These are phyloP conservation scores for Salvelinus alpinus DNA, from an alignment of 2,113 vertebrate genomes.

Conservation along the genomic window DNA sequence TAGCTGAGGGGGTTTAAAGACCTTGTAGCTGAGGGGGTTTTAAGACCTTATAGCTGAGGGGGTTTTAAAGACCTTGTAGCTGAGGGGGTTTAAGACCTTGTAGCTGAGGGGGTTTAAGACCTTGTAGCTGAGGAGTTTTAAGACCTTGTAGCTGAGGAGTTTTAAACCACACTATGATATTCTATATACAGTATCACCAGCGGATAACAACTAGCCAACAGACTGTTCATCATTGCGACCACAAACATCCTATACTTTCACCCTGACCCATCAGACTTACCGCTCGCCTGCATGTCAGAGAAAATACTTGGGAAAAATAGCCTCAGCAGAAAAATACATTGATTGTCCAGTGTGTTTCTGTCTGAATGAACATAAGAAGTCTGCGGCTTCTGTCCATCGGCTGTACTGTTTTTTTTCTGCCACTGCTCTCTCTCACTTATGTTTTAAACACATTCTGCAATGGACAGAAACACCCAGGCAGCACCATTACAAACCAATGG, in stretches of 20 bases:
- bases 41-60: too few relatives aligned
- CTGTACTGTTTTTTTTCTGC: not conserved
- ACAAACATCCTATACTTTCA: not conserved
- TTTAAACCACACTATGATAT: not conserved
- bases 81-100: too few relatives aligned
- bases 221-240: not conserved
- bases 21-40: too few relatives aligned
- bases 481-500: conserved; percentile 6
- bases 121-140: too few relatives aligned
- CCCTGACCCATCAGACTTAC: not conserved
- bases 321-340: not conserved
- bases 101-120: too few relatives aligned
- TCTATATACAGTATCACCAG: not conserved
- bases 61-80: too few relatives aligned
- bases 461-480: not conserved
- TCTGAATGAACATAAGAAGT: too few relatives aligned
- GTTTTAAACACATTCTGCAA: not conserved
- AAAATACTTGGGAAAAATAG: not conserved
- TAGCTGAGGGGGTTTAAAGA: too few relatives aligned
- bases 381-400: not conserved
- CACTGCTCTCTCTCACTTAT: not conserved
- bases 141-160: too few relatives aligned
- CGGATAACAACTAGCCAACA: not conserved
- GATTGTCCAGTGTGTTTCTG: not conserved
- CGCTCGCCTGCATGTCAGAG: too few relatives aligned